These are phyloP conservation scores for Astatotilapia flaviijosephi DNA, from an alignment of 2,113 vertebrate species.

Conservation along the genomic window DNA sequence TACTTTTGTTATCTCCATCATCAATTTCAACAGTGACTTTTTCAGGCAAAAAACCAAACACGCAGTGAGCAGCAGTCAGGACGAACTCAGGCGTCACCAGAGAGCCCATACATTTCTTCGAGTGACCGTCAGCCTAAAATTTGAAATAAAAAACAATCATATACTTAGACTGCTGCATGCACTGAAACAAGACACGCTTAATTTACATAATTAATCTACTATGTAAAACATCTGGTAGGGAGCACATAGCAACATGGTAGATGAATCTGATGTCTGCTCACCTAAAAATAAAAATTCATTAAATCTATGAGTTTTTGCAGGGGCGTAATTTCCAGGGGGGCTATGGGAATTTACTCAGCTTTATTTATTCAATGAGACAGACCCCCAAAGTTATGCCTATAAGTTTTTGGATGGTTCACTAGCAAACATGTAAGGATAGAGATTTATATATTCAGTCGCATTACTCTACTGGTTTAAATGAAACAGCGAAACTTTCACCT, in stretches of 20 bases:
- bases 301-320: background rate
- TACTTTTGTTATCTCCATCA: background rate
- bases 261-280: background rate
- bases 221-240: background rate
- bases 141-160: background rate
- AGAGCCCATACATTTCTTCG: constrained; percentile 54
- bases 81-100: constrained; percentile 59
- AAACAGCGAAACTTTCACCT: constrained; percentile 14
- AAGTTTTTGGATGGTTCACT: background rate
- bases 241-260: background rate
- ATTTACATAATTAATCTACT: background rate
- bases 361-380: background rate
- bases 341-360: background rate
- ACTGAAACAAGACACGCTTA: background rate
- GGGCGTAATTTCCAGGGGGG: background rate
- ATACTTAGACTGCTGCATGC: background rate
- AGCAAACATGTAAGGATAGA: background rate
- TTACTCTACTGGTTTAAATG: background rate
- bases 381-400: background rate
- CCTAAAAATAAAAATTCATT: background rate
- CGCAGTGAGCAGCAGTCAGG: constrained; percentile 75
- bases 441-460: background rate
- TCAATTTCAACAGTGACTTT: constrained; percentile 11
- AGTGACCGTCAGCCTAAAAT: background rate
- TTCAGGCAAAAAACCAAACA: background rate